Percentiles rank a stretch among this genome's conserved stretches.
These are phyloP conservation scores for Heliconius charithonia DNA, from an alignment of 2,888 invertebrate genomes.

Conservation along the genomic window DNA sequence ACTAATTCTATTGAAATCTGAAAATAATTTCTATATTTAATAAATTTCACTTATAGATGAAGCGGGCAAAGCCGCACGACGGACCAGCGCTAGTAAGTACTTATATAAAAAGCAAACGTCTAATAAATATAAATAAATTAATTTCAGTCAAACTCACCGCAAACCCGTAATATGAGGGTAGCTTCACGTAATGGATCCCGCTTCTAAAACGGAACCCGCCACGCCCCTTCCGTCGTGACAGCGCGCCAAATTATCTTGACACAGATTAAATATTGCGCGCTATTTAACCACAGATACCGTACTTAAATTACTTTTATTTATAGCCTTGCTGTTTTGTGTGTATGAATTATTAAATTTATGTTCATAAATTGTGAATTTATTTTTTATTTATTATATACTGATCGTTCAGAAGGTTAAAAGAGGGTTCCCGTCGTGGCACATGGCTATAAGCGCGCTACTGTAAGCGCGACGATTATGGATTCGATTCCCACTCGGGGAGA, in stretches of 20 bases:
- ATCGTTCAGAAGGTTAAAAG: no score
- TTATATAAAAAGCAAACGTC: neutral
- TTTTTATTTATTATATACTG: neutral
- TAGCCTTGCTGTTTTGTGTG: neutral
- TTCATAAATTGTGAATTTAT: neutral
- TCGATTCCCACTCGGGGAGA: no score
- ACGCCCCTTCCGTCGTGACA: conserved; percentile 77
- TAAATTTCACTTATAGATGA: no score
- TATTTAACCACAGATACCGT: conserved; percentile 42
- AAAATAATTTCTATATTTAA: no score
- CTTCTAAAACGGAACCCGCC: conserved; percentile 70
- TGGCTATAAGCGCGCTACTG: no score
- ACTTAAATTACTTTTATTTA: conserved; percentile 5
- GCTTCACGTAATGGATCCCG: conserved; percentile 50
- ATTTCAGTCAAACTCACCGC: conserved; percentile 8
- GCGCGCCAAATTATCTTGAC: conserved; percentile 60
- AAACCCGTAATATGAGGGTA: conserved; percentile 42
- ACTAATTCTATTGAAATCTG: no score
- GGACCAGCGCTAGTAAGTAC: no score
- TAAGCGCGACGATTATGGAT: no score
- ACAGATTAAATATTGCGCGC: conserved; percentile 49
- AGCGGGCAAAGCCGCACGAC: no score
- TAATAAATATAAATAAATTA: conserved; percentile 6
- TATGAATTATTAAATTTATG: neutral
- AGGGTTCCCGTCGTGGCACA: no score